phyloP scores from a whole-genome alignment of 2,797 vertebrate genomes.

The Amphiprion clarkii region DNA sequence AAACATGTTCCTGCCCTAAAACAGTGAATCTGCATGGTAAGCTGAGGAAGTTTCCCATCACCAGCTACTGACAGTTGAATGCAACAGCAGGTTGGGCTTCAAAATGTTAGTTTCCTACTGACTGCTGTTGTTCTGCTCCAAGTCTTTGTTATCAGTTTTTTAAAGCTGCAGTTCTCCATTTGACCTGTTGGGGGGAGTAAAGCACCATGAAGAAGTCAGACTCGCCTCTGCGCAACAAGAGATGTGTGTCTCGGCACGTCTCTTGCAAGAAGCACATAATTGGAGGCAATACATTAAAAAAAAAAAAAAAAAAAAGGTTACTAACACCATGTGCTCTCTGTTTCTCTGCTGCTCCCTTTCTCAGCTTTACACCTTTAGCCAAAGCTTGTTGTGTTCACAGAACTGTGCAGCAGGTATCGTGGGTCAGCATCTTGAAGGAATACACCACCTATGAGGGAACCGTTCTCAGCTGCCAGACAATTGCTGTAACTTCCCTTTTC shows the following conservation, averaged over 20 bases:
- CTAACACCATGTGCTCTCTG: slow-evolving; percentile 89
- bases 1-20: no score
- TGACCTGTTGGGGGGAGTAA: slow-evolving; percentile 89
- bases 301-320: slow-evolving; percentile 81
- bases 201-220: slow-evolving; percentile 71
- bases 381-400: not conserved
- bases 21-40: no score
- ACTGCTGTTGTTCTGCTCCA: not conserved
- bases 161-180: not conserved
- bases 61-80: not conserved
- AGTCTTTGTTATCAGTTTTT: not conserved
- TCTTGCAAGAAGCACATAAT: slow-evolving; percentile 90
- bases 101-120: not conserved
- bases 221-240: slow-evolving; percentile 46
- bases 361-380: slow-evolving; percentile 8
- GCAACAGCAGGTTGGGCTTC: not conserved
- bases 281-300: slow-evolving; percentile 90
- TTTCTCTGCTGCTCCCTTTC: slow-evolving; percentile 55
- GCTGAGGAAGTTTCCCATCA: not conserved
- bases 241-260: slow-evolving; percentile 85
- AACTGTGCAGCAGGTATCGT: slow-evolving; percentile 30
- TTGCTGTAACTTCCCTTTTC: slow-evolving; percentile 6
- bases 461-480: not conserved
- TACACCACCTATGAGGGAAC: not conserved
- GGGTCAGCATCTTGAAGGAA: slow-evolving; percentile 2